Conservation (phyloP, 2,888 invertebrate species). For the Oxycera nigricornis region DNA sequence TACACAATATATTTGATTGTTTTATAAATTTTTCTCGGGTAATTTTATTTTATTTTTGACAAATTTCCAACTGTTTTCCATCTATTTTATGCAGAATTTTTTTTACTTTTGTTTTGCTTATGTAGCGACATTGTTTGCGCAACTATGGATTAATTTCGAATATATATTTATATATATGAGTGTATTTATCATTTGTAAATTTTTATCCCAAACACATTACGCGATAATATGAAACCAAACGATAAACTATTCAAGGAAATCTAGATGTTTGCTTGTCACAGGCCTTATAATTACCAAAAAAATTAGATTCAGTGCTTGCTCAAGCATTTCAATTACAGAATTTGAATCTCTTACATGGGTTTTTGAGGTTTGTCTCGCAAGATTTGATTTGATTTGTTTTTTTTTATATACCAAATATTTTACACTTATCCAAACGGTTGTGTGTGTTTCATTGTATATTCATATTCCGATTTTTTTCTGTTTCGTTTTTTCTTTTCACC, state of each 20-base stretch:
- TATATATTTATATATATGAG: not conserved
- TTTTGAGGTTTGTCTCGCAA: conserved; percentile 14
- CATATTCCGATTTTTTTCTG: not conserved
- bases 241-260: conserved; percentile 8
- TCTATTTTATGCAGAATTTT: not conserved
- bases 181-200: not conserved
- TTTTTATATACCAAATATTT: conserved; percentile 28
- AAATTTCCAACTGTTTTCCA: not conserved
- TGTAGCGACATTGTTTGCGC: not conserved
- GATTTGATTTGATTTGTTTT: not conserved
- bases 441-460: conserved; percentile 29
- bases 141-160: conserved; percentile 18
- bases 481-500: conserved; percentile 26
- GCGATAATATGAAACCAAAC: not conserved
- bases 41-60: not conserved
- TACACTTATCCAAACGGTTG: not conserved
- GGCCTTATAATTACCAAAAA: not conserved
- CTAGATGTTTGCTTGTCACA: conserved; percentile 4
- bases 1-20: not conserved
- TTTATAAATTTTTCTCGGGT: not conserved
- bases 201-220: conserved; percentile 40
- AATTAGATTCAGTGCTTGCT: not conserved
- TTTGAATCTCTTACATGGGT: too few relatives aligned
- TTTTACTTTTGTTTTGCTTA: not conserved
- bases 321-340: too few relatives aligned